Evolutionary conservation across 2,113 vertebrate genomes (phyloP).

Genomic region (Uria aalge): DNA sequence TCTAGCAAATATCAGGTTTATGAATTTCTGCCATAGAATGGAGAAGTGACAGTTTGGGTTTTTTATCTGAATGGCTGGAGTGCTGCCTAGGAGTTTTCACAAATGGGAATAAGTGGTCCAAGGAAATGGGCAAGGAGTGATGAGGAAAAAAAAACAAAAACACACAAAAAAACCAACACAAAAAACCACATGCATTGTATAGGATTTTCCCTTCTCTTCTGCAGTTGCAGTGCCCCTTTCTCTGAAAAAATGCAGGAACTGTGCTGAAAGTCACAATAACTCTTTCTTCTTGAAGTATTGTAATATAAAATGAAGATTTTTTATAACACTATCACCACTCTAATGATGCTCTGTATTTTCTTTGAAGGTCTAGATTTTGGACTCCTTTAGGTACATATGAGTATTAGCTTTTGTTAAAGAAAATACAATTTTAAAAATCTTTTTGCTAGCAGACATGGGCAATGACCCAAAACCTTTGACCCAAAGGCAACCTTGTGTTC

Average conservation of each 20-base stretch:
- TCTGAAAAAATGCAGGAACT: background rate
- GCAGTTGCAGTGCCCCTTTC: accelerated
- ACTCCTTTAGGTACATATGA: background rate
- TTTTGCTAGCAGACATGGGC: background rate
- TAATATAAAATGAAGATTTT: background rate
- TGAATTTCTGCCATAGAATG: background rate
- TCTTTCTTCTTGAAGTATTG: background rate
- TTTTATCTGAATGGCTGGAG: background rate
- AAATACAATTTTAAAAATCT: background rate
- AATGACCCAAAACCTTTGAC: background rate
- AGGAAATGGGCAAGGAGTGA: background rate
- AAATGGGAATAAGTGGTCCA: background rate
- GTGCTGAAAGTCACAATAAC: background rate
- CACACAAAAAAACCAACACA: background rate
- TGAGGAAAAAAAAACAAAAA: background rate
- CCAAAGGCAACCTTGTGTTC: background rate
- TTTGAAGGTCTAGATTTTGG: background rate
- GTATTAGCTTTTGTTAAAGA: background rate
- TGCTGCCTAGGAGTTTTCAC: background rate
- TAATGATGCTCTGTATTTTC: background rate
- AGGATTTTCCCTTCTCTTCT: background rate
- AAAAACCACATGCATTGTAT: background rate
- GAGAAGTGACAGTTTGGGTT: background rate
- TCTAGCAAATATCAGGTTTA: background rate
- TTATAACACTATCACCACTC: background rate